phyloP scores from a whole-genome alignment of 2,113 vertebrate genomes.

The Microtus richardsoni region DNA sequence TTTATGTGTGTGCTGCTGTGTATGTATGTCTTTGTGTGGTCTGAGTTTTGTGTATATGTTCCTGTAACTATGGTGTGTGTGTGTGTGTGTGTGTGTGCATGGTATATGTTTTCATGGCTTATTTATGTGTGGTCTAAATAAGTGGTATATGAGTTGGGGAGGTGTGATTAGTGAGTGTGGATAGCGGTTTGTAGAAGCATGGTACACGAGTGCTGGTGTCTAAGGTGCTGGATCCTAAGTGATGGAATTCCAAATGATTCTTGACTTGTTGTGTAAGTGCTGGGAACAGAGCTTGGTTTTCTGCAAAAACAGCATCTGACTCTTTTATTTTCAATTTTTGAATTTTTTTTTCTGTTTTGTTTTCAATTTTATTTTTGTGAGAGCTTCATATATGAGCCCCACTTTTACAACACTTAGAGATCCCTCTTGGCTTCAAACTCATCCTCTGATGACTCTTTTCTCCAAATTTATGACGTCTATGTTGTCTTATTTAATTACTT shows the following conservation, averaged over 20 bases:
- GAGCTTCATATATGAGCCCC: neutral
- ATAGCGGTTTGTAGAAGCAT: neutral
- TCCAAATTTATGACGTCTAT: neutral
- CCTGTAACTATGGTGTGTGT: too few species aligned
- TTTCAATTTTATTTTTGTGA: neutral
- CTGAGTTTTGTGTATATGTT: too few species aligned
- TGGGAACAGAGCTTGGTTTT: neutral
- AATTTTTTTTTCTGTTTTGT: neutral
- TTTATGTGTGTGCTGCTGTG: too few species aligned
- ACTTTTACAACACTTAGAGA: neutral
- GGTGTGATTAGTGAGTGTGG: fast-evolving
- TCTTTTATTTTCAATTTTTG: neutral
- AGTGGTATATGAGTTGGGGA: neutral
- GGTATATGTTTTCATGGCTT: neutral
- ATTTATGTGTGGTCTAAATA: too few species aligned
- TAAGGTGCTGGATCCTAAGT: neutral
- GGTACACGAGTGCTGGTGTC: neutral
- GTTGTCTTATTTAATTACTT: neutral
- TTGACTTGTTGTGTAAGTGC: neutral
- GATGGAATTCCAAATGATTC: neutral
- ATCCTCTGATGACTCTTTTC: neutral
- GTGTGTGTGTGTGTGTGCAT: neutral
- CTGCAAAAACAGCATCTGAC: neutral
- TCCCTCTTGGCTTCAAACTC: neutral
- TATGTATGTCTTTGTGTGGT: too few species aligned